Percentiles rank a stretch among this genome's conserved stretches.
Conservation (phyloP, 2,113 vertebrate species). For the Poeciliopsis occidentalis region DNA sequence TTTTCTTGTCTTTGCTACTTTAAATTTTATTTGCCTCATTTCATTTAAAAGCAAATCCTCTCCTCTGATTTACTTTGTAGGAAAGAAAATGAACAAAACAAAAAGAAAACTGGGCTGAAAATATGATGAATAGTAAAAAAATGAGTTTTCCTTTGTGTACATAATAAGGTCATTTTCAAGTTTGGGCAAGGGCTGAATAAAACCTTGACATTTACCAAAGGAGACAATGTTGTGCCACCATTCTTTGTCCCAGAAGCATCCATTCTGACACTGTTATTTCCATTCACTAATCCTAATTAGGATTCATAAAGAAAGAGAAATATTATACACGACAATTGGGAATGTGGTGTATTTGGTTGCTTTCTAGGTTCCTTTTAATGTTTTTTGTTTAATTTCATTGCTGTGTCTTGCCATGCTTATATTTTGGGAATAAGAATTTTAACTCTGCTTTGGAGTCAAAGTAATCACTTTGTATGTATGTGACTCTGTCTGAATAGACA, state of each 20-base stretch:
- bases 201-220: constrained; percentile 26
- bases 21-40: background rate
- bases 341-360: no score
- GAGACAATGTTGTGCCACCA: background rate
- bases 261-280: background rate
- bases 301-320: background rate
- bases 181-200: background rate
- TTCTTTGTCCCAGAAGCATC: constrained; percentile 1
- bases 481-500: background rate
- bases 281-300: background rate
- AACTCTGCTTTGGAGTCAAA: no score
- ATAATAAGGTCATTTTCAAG: constrained; percentile 4
- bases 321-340: background rate
- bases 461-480: no score
- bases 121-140: background rate
- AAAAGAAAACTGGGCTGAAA: background rate
- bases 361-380: background rate
- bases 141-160: background rate
- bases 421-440: no score
- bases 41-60: background rate
- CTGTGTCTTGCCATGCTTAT: no score
- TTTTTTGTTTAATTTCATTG: background rate
- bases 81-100: background rate
- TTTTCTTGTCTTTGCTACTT: background rate
- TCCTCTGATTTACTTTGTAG: background rate